Evolutionary conservation across 2,113 vertebrate species (phyloP).

Genomic region (Cephalopholis sonnerati): DNA sequence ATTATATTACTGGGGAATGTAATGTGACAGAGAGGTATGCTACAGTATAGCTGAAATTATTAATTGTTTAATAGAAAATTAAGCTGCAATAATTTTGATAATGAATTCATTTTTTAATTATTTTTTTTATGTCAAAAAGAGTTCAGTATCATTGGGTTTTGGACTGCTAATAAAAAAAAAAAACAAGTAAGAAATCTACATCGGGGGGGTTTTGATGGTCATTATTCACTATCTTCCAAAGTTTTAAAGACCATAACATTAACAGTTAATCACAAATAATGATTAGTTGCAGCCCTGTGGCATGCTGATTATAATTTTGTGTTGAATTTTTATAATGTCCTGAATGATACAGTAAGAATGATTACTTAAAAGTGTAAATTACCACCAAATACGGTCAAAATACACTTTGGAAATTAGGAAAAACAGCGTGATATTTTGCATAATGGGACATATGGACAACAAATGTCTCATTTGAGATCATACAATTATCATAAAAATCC

Average conservation of each 20-base stretch:
- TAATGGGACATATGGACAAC: background rate
- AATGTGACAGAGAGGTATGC: background rate
- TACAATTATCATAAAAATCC: too few relatives aligned
- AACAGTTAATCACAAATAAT: too few relatives aligned
- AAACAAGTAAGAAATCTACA: background rate
- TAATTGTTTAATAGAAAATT: background rate
- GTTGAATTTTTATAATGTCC: too few relatives aligned
- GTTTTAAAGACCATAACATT: too few relatives aligned
- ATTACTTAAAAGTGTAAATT: background rate
- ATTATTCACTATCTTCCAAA: too few relatives aligned
- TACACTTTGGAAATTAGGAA: background rate
- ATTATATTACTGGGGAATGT: background rate
- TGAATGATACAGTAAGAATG: too few relatives aligned
- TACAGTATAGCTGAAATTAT: too few relatives aligned
- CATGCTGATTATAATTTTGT: too few relatives aligned
- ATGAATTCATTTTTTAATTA: background rate
- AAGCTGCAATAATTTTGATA: background rate
- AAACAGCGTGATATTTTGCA: background rate
- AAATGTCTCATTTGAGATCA: background rate
- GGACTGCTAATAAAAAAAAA: too few relatives aligned
- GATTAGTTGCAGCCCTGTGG: too few relatives aligned
- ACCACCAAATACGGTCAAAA: background rate
- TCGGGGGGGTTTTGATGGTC: background rate
- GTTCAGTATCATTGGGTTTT: background rate
- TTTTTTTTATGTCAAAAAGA: background rate